phyloP scores from a whole-genome alignment of 1,140 invertebrate species.

The Steinernema khuongi region DNA sequence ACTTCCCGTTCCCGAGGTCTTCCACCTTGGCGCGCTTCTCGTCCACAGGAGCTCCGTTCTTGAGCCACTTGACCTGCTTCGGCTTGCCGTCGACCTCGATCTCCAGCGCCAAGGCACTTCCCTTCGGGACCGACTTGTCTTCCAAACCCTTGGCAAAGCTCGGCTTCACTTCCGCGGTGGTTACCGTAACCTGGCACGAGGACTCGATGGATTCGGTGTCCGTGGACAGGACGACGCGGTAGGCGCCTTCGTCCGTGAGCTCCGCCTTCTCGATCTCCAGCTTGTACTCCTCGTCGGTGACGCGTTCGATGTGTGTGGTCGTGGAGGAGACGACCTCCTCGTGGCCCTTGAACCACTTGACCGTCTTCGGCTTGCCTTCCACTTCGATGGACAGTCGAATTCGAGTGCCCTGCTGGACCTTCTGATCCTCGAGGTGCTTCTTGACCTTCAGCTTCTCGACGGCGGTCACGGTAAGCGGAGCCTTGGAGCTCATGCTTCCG shows the following conservation, averaged over 20 bases:
- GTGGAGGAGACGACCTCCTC: constrained; percentile 36
- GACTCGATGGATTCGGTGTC: constrained; percentile 69
- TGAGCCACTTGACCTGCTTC: constrained; percentile 43
- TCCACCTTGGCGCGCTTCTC: constrained; percentile 29
- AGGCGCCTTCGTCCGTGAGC: constrained; percentile 71
- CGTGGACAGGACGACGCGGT: constrained; percentile 65
- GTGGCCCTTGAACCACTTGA: constrained; percentile 52
- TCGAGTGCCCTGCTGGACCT: constrained; percentile 36
- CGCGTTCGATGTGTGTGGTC: constrained; percentile 40
- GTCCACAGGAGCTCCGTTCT: constrained; percentile 17
- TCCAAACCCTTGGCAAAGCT: constrained; percentile 75
- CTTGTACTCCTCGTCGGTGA: constrained; percentile 60
- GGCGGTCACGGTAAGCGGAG: constrained; percentile 49
- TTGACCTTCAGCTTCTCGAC: constrained; percentile 42
- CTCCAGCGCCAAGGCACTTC: constrained; percentile 43
- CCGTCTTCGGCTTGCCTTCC: constrained; percentile 53
- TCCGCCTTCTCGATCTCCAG: constrained; percentile 71
- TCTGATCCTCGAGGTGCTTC: constrained; percentile 44
- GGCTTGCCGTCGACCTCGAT: constrained; percentile 55
- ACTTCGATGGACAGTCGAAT: constrained; percentile 54
- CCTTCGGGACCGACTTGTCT: constrained; percentile 67
- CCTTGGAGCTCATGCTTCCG: constrained; percentile 46
- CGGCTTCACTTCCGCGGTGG: constrained; percentile 74
- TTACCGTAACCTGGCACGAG: constrained; percentile 67
- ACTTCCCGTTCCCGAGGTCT: constrained; percentile 41